Evolutionary conservation across 2,888 invertebrate species (phyloP).

Genomic region (Colostygia pectinataria): DNA sequence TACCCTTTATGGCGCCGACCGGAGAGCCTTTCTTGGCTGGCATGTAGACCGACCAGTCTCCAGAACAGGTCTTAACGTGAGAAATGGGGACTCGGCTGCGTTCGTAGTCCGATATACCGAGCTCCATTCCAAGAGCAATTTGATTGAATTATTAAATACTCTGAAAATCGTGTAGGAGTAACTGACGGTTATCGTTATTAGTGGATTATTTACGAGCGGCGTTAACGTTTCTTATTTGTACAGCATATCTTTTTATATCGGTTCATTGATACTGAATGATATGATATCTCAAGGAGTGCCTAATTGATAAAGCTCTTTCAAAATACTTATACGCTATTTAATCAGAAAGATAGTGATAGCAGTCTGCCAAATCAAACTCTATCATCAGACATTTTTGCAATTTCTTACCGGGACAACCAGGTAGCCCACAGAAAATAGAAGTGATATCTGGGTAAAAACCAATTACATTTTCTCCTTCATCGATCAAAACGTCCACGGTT

Average conservation of each 20-base stretch:
- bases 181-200: constrained; percentile 29
- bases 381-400: neutral
- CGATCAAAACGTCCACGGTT: constrained; percentile 57
- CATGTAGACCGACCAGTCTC: constrained; percentile 66
- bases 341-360: neutral
- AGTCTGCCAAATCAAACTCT: neutral
- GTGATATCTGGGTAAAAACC: constrained; percentile 34
- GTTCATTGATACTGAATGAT: constrained; percentile 1
- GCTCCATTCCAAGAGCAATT: constrained; percentile 53
- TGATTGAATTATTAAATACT: constrained; percentile 40
- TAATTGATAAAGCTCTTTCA: too few relatives aligned
- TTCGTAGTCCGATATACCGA: constrained; percentile 62
- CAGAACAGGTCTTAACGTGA: constrained; percentile 70
- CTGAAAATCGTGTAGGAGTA: constrained; percentile 36
- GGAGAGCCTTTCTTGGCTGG: constrained; percentile 72
- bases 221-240: constrained; percentile 21
- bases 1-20: constrained; percentile 70
- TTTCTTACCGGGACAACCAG: constrained; percentile 2
- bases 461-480: constrained; percentile 46
- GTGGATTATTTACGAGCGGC: constrained; percentile 17
- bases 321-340: neutral
- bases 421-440: constrained; percentile 17
- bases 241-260: constrained; percentile 19
- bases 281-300: neutral
- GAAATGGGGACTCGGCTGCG: constrained; percentile 65